Percentiles rank a stretch among this genome's conserved stretches.
Evolutionary conservation across 2,113 vertebrate species (phyloP).

Genomic region (Vicugna pacos): DNA sequence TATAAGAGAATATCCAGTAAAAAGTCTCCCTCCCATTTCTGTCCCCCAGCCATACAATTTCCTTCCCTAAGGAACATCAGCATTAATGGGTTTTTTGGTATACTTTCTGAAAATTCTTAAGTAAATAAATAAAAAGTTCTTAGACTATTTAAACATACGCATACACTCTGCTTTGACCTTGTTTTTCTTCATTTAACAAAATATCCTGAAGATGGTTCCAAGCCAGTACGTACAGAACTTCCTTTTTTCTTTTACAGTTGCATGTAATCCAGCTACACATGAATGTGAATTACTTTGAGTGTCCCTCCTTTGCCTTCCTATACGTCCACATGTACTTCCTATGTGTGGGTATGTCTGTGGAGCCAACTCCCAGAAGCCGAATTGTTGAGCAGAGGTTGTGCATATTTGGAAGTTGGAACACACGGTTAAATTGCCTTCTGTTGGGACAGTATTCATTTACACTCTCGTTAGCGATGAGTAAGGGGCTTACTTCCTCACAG

Average conservation of each 20-base stretch:
- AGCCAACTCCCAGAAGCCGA: not conserved
- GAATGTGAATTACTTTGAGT: not conserved
- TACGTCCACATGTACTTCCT: not conserved
- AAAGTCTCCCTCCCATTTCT: not conserved
- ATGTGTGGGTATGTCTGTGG: not conserved
- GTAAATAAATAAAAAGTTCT: not conserved
- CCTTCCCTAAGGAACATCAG: not conserved
- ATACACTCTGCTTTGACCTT: not conserved
- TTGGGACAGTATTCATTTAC: not conserved
- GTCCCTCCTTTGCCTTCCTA: not conserved
- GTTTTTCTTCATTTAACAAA: slow-evolving; percentile 26
- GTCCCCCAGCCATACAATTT: not conserved
- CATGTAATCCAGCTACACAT: not conserved
- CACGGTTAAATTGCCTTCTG: not conserved
- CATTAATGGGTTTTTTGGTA: not conserved
- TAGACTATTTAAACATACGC: not conserved
- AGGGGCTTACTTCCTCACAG: not conserved
- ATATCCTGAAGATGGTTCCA: not conserved
- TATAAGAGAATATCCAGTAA: not conserved
- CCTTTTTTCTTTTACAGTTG: not conserved
- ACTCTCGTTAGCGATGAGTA: not conserved
- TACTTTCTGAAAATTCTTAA: not conserved
- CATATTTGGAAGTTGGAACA: not conserved
- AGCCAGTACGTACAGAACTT: not conserved
- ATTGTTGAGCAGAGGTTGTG: not conserved